Evolutionary conservation across 2,888 invertebrate genomes (phyloP), one percentile per base, ranked within the genome.

Genomic region (Dastarcus helophoroides): DNA sequence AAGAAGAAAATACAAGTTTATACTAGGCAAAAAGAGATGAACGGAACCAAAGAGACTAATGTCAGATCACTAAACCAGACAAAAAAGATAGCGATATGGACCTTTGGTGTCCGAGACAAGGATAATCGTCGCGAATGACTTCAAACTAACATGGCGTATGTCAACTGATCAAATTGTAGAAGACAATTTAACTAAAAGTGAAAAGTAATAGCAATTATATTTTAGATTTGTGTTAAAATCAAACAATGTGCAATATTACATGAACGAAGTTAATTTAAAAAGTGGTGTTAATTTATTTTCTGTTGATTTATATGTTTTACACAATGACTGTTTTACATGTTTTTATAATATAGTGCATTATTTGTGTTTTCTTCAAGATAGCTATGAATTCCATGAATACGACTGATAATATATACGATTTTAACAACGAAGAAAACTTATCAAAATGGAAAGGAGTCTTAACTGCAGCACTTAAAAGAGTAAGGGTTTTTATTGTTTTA

Each of bases 381-480:
- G 58, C 51, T 50, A 59, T 59, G 59, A 64, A 63, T 58, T 62
- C 66, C 47, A 58, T 63, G 44, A 55, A 55, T 47, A 61, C 62
- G 47, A 61, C 62, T 50, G 68, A 68, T 55, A 62, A 60, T 45
- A 59, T 63, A 53, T 85, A 83, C 68, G 86, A 90, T 70, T 90
- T 89, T 65, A 76, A 77, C 59, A 83, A 83, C 61, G 80, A 79
- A 56, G 89, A 89, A 63, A 90, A 89, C 67, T 76, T 76, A 49
- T 73, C 76, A 47, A 90, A 90, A 73, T 94, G 93, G 93, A 83
- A 80, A 57, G 89, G 90, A 43, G 70, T 93, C 44, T 83, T 94
- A 63, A 77, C 85, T 56, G 77, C 74, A 54, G 79, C 90, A 29
- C 71, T 94, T 52, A 79, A 79, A 63, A 86, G 85, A 80, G 90